These are phyloP conservation scores for Botrylloides violaceus DNA, from an alignment of 23 tunicate genomes.

Conservation along the genomic window DNA sequence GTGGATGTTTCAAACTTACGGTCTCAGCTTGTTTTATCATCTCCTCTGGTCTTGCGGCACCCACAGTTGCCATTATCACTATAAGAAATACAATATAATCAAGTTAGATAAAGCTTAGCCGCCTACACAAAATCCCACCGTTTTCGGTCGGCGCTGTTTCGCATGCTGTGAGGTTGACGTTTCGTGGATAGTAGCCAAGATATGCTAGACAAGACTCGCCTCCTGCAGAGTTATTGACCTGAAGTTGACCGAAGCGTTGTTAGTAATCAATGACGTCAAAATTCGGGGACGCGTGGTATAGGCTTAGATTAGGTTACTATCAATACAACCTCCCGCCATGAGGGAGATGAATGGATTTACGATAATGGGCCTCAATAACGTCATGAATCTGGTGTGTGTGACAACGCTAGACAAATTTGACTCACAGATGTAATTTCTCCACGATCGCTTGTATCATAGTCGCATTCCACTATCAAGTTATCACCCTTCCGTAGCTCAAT, in stretches of 20 bases:
- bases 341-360: too few relatives aligned
- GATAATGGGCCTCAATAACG: too few relatives aligned
- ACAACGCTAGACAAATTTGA: neutral
- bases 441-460: neutral
- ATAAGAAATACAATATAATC: neutral
- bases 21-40: neutral
- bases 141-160: slow-evolving; percentile 21
- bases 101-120: too few relatives aligned
- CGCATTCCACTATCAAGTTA: slow-evolving; percentile 14
- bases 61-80: slow-evolving; percentile 8
- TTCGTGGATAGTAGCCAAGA: slow-evolving; percentile 6
- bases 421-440: slow-evolving; percentile 10
- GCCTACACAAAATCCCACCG: too few relatives aligned
- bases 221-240: slow-evolving; percentile 18
- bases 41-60: slow-evolving; percentile 11
- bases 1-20: neutral
- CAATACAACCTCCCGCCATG: too few relatives aligned
- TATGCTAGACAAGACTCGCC: slow-evolving; percentile 16
- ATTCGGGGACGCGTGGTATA: too few relatives aligned
- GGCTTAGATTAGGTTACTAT: too few relatives aligned
- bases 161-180: slow-evolving; percentile 1
- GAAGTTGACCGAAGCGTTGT: too few relatives aligned
- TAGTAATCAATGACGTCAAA: too few relatives aligned
- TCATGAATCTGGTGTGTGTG: neutral
- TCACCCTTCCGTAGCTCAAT: slow-evolving; percentile 6